Evolutionary conservation across 2,797 vertebrate species (phyloP).

Genomic region (Liasis olivaceus): DNA sequence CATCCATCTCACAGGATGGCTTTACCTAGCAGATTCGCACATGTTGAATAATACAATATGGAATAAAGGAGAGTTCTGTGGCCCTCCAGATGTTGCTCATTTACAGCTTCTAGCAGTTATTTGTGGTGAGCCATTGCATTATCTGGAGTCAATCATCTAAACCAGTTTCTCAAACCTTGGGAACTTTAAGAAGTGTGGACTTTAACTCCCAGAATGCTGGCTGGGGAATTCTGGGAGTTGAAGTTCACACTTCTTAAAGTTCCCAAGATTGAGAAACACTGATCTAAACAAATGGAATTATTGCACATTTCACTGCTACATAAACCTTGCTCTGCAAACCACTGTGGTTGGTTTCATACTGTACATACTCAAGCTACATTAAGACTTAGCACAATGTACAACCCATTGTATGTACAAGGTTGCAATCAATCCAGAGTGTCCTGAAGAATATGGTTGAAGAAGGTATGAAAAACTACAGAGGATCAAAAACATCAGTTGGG

Average conservation of each 20-base stretch:
- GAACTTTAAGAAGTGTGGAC: too few relatives aligned
- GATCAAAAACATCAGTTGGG: not conserved
- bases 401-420: not conserved
- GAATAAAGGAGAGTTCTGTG: not conserved
- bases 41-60: not conserved
- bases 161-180: too few relatives aligned
- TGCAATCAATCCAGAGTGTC: not conserved
- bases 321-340: not conserved
- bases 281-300: not conserved
- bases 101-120: not conserved
- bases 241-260: too few relatives aligned
- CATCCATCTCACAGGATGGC: not conserved
- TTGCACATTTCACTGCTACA: not conserved
- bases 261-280: too few relatives aligned
- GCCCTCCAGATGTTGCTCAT: not conserved
- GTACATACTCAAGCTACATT: not conserved
- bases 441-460: not conserved
- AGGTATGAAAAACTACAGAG: not conserved
- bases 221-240: too few relatives aligned
- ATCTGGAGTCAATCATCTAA: not conserved
- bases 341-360: not conserved
- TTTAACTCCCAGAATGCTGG: too few relatives aligned
- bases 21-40: not conserved
- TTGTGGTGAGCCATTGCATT: not conserved
- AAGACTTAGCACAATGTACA: not conserved